A percentile compares a stretch with the other conserved stretches of the same genome.
These are phyloP conservation scores for Trypoxylon attenuatum DNA, from an alignment of 2,888 invertebrate species.

Conservation along the genomic window DNA sequence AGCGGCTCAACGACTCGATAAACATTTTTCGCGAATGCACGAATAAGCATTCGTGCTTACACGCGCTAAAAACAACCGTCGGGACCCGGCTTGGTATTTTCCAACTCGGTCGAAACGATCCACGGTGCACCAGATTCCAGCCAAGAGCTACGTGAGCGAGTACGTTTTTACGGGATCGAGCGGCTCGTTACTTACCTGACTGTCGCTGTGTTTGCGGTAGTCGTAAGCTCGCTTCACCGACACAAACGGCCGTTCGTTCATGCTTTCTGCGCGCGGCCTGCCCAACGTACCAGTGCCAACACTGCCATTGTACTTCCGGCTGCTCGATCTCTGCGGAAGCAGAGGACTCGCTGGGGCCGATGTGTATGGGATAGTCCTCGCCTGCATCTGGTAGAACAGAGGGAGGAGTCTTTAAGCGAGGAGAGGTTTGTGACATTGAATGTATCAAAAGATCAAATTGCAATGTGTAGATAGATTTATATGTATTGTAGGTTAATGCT, in stretches of 20 bases:
- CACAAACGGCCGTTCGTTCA: constrained; percentile 80
- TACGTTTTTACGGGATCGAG: neutral
- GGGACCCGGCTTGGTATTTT: no score
- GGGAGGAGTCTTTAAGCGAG: no score
- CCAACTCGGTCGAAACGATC: neutral
- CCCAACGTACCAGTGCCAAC: constrained; percentile 70
- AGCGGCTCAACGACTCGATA: constrained; percentile 11
- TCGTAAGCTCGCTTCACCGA: constrained; percentile 78
- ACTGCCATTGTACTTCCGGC: constrained; percentile 72
- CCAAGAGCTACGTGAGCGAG: constrained; percentile 18
- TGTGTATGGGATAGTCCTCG: constrained; percentile 64
- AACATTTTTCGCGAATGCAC: constrained; percentile 19
- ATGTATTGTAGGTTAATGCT: neutral
- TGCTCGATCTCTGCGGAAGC: constrained; percentile 75
- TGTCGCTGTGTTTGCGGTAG: constrained; percentile 72
- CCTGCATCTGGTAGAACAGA: constrained; percentile 49
- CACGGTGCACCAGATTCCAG: neutral
- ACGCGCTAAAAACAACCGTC: neutral
- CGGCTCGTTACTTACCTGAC: constrained; percentile 73
- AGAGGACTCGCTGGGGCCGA: constrained; percentile 76
- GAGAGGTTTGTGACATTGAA: no score
- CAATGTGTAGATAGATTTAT: neutral
- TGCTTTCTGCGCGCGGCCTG: constrained; percentile 71
- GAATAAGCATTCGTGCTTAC: neutral
- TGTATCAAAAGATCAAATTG: constrained; percentile 2